Percentiles rank a stretch among this genome's conserved stretches.
Evolutionary conservation across 2,113 vertebrate species (phyloP).

Genomic region (Psittacula cyanocephala): DNA sequence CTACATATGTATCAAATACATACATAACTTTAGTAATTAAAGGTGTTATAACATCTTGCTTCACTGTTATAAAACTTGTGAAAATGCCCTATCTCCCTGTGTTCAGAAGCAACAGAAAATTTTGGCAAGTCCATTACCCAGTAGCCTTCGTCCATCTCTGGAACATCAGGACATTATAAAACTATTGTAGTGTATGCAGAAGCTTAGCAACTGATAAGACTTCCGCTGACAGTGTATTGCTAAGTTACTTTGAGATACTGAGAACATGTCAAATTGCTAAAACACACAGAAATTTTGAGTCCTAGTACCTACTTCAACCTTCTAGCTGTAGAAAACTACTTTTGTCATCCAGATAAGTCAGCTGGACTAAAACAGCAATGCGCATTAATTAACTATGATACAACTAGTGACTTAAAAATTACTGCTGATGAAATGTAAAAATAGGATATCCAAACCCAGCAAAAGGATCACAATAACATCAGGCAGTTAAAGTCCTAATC

Average conservation of each 20-base stretch:
- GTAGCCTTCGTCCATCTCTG: background rate
- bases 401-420: background rate
- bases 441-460: background rate
- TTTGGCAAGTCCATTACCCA: background rate
- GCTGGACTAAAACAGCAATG: background rate
- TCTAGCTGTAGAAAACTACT: background rate
- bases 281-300: background rate
- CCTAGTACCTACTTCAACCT: background rate
- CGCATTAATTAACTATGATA: background rate
- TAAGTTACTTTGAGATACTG: background rate
- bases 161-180: background rate
- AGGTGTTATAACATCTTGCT: background rate
- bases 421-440: background rate
- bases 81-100: background rate
- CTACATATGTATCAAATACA: background rate
- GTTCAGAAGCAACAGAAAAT: background rate
- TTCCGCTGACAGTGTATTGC: background rate
- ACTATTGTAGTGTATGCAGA: accelerated
- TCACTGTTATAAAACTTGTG: background rate
- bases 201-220: background rate
- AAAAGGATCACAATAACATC: background rate
- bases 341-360: background rate
- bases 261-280: background rate
- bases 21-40: background rate
- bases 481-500: background rate